Evolutionary conservation across 2,113 vertebrate genomes (phyloP).

Genomic region (Hippocampus barbouri): DNA sequence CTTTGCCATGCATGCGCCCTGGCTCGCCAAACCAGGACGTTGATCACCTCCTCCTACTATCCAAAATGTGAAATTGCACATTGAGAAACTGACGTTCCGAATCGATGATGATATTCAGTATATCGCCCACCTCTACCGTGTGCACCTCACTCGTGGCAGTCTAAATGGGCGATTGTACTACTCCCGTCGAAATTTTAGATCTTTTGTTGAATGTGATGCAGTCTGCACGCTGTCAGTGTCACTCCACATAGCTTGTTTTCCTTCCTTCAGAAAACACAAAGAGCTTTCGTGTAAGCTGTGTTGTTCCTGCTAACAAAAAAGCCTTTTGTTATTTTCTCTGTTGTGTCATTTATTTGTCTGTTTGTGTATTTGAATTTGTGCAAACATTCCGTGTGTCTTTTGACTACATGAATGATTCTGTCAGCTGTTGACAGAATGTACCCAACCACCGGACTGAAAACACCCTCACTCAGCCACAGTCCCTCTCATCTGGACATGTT

Average conservation of each 20-base stretch:
- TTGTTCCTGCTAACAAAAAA: conserved; percentile 7
- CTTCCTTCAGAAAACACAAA: conserved; percentile 18
- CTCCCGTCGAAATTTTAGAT: conserved; percentile 7
- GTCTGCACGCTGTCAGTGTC: conserved; percentile 12
- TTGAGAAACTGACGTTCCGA: no score
- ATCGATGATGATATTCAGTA: no score
- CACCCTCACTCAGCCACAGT: not conserved
- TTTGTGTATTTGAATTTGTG: not conserved
- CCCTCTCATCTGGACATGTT: not conserved
- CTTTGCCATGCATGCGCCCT: no score
- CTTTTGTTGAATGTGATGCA: conserved; percentile 21
- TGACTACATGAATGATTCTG: conserved; percentile 15
- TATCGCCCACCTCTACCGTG: no score
- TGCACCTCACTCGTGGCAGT: not conserved
- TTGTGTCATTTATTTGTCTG: not conserved
- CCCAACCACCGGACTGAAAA: conserved; percentile 16
- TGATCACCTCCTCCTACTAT: no score
- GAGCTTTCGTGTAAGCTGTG: not conserved
- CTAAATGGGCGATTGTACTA: conserved; percentile 10
- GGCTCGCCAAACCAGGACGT: no score
- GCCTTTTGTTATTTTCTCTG: conserved; percentile 1
- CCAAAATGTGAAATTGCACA: no score
- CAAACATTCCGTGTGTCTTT: conserved; percentile 7
- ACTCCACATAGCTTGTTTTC: conserved; percentile 16
- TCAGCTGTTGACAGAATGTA: conserved; percentile 25